These are phyloP conservation scores for Tillus elongatus DNA, from an alignment of 2,888 invertebrate genomes.

Conservation along the genomic window DNA sequence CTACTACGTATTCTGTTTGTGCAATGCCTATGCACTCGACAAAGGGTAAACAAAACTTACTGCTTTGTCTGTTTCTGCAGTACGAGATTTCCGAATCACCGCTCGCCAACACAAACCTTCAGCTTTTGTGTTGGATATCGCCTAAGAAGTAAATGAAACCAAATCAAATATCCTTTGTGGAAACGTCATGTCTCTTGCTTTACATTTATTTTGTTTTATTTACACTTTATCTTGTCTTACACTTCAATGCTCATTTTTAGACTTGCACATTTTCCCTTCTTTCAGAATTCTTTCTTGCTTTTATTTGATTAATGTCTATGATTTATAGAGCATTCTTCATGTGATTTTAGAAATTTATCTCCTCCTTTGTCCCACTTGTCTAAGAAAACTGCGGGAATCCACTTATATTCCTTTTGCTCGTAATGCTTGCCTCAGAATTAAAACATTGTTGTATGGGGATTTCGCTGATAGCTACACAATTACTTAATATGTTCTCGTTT, in stretches of 20 bases:
- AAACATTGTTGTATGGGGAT: no score
- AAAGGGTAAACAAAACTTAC: no score
- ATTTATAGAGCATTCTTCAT: conserved; percentile 1
- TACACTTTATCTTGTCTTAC: conserved; percentile 40
- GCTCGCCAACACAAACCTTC: no score
- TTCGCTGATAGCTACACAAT: no score
- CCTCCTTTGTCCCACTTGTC: neutral
- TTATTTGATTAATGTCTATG: conserved; percentile 1
- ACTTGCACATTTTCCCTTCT: conserved; percentile 5
- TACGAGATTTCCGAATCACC: no score
- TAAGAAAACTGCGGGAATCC: no score
- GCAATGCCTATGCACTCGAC: no score
- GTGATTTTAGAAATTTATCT: conserved; percentile 1
- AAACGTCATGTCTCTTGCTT: conserved; percentile 31
- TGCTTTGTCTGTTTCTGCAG: no score
- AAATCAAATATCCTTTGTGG: conserved; percentile 32
- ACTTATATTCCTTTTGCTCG: no score
- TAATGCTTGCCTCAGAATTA: no score
- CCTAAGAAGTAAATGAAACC: conserved; percentile 19
- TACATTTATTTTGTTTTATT: conserved; percentile 38
- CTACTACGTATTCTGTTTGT: no score
- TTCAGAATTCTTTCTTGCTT: neutral
- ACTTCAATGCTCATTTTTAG: conserved; percentile 29
- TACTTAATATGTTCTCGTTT: no score
- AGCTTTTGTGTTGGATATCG: neutral